Conservation (phyloP, 2,888 invertebrate genomes). For the Lordiphosa andalusiaca region DNA sequence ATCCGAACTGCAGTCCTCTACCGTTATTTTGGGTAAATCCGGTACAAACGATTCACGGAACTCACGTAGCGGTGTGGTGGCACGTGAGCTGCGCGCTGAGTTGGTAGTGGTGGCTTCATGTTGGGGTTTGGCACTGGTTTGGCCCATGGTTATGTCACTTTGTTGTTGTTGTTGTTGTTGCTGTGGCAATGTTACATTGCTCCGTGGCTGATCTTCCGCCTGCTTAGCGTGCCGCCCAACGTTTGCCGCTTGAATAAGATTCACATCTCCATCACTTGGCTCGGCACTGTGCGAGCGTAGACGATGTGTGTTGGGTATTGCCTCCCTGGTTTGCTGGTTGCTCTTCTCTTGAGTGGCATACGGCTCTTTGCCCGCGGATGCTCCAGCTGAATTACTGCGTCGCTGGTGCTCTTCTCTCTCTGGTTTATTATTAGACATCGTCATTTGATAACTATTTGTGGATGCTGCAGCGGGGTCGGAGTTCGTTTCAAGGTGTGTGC, state of each 20-base stretch:
- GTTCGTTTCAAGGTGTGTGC: conserved; percentile 77
- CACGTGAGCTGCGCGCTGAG: conserved; percentile 52
- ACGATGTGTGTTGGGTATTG: conserved; percentile 16
- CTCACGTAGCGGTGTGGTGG: conserved; percentile 60
- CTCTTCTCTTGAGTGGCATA: conserved; percentile 12
- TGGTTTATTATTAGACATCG: conserved; percentile 78
- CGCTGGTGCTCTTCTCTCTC: conserved; percentile 42
- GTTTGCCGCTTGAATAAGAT: conserved; percentile 67
- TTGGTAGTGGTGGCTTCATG: conserved; percentile 32
- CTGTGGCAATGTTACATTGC: conserved; percentile 45
- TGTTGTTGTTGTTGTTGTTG: conserved; percentile 43
- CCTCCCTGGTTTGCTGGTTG: conserved; percentile 2
- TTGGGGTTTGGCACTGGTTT: conserved; percentile 69
- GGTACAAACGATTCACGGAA: conserved; percentile 70
- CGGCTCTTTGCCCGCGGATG: conserved; percentile 21
- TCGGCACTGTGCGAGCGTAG: conserved; percentile 11
- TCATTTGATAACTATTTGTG: conserved; percentile 79
- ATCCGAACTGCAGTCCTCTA: conserved; percentile 75
- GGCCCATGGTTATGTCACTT: conserved; percentile 70
- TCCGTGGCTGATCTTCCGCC: conserved; percentile 39
- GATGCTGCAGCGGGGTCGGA: conserved; percentile 70
- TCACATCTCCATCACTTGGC: conserved; percentile 28
- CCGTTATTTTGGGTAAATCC: conserved; percentile 76
- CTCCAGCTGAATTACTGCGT: conserved; percentile 60
- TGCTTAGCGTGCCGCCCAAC: conserved; percentile 54